Conservation (phyloP, 1,140 invertebrate species). For the Augochlora pura region DNA sequence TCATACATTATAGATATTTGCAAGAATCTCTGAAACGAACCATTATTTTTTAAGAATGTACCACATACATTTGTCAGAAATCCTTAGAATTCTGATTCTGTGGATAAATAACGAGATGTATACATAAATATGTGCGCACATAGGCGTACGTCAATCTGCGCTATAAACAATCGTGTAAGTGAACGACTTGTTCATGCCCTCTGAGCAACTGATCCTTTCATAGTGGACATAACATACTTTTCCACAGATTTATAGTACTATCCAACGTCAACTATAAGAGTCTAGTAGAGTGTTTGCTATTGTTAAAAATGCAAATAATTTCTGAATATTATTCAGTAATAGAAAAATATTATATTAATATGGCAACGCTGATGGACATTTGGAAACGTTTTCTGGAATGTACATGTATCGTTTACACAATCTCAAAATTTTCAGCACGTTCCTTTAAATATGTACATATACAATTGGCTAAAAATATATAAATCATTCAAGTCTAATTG, state of each 20-base stretch:
- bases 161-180: conserved; percentile 10
- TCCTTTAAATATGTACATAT: neutral
- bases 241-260: neutral
- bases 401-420: conserved; percentile 29
- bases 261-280: neutral
- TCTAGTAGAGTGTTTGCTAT: neutral
- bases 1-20: conserved; percentile 28
- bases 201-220: conserved; percentile 5
- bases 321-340: neutral
- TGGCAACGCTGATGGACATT: conserved; percentile 20
- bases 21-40: conserved; percentile 21
- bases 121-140: conserved; percentile 55
- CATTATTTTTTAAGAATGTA: conserved; percentile 23
- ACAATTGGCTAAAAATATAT: neutral
- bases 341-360: conserved; percentile 37
- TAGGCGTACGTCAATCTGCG: conserved; percentile 69
- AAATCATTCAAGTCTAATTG: neutral
- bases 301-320: conserved; percentile 5
- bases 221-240: conserved; percentile 8
- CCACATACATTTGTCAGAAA: conserved; percentile 18
- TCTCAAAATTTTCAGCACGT: neutral
- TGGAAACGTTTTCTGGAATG: neutral
- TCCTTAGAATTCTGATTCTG: conserved; percentile 17
- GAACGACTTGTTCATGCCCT: neutral
- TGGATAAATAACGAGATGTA: conserved; percentile 25